Evolutionary conservation across 2,797 vertebrate species (phyloP), one percentile per base, ranked within the genome.

Genomic region (Galaxias olidus): DNA sequence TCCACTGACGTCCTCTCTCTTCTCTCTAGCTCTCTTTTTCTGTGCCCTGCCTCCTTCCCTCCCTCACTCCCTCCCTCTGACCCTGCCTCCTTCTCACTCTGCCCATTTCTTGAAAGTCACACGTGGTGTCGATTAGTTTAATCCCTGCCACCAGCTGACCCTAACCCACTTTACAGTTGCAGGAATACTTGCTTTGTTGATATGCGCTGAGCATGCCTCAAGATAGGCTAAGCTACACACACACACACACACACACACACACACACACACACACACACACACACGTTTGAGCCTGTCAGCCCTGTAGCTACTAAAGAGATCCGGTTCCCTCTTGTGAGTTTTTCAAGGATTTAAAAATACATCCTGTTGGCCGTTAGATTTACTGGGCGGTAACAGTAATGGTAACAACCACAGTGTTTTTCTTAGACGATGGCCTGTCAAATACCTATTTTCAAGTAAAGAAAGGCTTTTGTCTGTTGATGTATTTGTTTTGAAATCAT

Each of bases 71-170:
- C 19, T 20, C 19, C n/a, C 59, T 40, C 17, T 46, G 8, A 43
- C 11, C 17, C 15, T n/a, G 10, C 45, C 7, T 19, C 13, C 59
- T 40, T 51, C 54, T 4, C 48, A 49, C 71, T 63, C 65, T 15
- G 57, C 56, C 72, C 81, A 61, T 47, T 77, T 61, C 65, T 62
- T 71, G 72, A 65, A 78, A 77, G 78, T 77, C 81, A 74, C 87
- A 88, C 84, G 81, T 85, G 84, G 84, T 83, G 81, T 78, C 81
- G 86, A 87, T 89, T 84, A 76, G 76, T 76, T 77, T 57, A 84
- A 87, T 89, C 84, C 82, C 41, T 69, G 83, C 85, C 79, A 68
- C 77, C 84, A 86, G 84, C 87, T 86, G 84, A 82, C 83, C 83
- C 87, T 89, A 84, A 86, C 82, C 82, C 75, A 78, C 83, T 87